phyloP scores from a whole-genome alignment of 2,797 vertebrate genomes.

The Lepidocolaptes lacrymiger region DNA sequence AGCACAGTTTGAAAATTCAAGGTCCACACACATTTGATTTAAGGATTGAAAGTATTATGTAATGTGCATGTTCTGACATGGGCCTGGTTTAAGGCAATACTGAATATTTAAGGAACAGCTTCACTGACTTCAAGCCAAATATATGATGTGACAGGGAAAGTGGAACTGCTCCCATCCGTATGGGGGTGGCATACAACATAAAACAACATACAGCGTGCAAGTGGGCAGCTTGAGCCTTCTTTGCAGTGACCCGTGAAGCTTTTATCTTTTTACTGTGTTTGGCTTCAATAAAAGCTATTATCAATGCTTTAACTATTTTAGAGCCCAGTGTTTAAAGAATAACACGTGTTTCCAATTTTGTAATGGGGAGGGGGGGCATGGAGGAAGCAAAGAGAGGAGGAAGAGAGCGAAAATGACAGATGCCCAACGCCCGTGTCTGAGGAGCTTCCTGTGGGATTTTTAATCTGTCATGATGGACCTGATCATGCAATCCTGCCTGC shows the following conservation, averaged over 20 bases:
- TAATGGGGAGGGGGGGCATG: not conserved
- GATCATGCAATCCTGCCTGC: not conserved
- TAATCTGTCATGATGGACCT: not conserved
- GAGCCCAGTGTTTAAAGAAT: not conserved
- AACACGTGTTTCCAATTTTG: not conserved
- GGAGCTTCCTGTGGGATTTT: not conserved
- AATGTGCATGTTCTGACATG: not conserved
- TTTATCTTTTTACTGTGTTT: not conserved
- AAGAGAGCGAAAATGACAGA: not conserved
- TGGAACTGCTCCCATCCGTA: not conserved
- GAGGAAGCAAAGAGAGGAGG: not conserved
- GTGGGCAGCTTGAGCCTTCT: not conserved
- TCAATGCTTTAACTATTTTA: not conserved
- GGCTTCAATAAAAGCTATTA: not conserved
- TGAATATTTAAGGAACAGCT: conserved; percentile 41
- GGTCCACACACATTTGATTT: not conserved
- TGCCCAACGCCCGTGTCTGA: not conserved
- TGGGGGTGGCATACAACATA: not conserved
- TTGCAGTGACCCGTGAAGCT: not conserved
- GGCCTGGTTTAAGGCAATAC: conserved; percentile 48
- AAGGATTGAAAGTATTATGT: conserved; percentile 15
- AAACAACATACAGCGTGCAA: not conserved
- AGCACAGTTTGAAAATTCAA: accelerated
- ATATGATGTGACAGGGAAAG: conserved; percentile 52
- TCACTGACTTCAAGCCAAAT: not conserved